Base-by-base conservation (phyloP, 2,113 vertebrate genomes). In the Galbula dea region DNA sequence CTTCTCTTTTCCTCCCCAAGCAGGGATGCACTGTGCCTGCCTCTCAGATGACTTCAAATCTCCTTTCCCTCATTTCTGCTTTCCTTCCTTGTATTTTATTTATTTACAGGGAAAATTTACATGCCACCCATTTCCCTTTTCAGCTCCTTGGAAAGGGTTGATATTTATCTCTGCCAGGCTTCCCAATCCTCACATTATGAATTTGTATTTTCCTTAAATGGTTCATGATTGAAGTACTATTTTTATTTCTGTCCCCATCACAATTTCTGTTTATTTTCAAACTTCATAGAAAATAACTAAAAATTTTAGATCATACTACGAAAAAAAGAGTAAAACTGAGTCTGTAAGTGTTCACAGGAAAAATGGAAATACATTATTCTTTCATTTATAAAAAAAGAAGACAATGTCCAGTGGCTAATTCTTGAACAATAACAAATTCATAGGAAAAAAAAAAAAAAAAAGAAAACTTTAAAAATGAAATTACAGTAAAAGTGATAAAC, bases 151-250 rank as follows among this genome's bases (percentile, higher is more conserved):
- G 11, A 27, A 27, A 67, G 37, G 14, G 5, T 6, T 84, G 14
- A 39, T 39, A 23, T 21, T 77, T 68, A 10, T 73, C 68, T 77
- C 22, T 55, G 12, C 12, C 12, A 12, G 12, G 5, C 52, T 78
- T 74, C 30, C 11, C 37, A 58, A 0, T 39, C 18, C 6, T 45
- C 22, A 43, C 2, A 0, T 13, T 59, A 46, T 9, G 7, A 9
- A 41, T 30, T 12, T 9, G 8, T 48, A 39, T 12, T 37, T 7
- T 22, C 22, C 6, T 32, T 45, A n/a, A 75, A 63, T 27, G 3
- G 3, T 72, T 14, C 26, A 18, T 29, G 11, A 67, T 85, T 74
- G 3, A 7, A 68, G 4, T 6, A 3, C 4, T 4, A 11, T 41
- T 82, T 88, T 83, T 46, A 34, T 52, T 61, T 49, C 8, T 21